Conservation (phyloP, 2,888 invertebrate genomes). For the Drosophila dives region DNA sequence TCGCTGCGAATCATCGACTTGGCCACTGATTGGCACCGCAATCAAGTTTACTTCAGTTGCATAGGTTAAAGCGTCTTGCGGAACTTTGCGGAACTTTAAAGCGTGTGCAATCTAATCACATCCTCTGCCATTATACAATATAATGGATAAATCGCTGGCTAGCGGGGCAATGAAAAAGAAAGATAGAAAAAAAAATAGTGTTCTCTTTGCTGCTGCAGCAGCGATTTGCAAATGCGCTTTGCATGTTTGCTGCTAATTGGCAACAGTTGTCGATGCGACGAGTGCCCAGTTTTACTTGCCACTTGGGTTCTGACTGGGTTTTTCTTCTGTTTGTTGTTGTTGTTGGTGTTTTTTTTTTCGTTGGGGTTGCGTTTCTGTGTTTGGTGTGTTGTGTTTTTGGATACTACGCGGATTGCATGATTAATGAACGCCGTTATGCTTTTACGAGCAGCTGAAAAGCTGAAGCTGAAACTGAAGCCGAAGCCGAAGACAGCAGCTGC, state of each 20-base stretch:
- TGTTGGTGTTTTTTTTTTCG: conserved; percentile 48
- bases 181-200: background rate
- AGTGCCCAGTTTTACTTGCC: background rate
- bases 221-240: conserved; percentile 76
- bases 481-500: conserved; percentile 49
- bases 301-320: conserved; percentile 23
- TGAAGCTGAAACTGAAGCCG: conserved; percentile 24
- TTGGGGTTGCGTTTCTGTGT: conserved; percentile 39
- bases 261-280: conserved; percentile 73
- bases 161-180: conserved; percentile 2
- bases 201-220: conserved; percentile 5
- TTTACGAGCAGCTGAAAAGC: conserved; percentile 59
- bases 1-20: background rate
- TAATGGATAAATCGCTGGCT: conserved; percentile 27
- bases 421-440: conserved; percentile 81
- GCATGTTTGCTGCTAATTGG: conserved; percentile 79
- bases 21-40: conserved; percentile 23
- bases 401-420: conserved; percentile 66
- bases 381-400: conserved; percentile 20
- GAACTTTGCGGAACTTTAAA: conserved; percentile 4
- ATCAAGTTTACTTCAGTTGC: conserved; percentile 43
- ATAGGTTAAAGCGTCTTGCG: conserved; percentile 14
- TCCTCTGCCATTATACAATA: conserved; percentile 22
- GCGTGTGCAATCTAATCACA: conserved; percentile 41
- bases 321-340: conserved; percentile 16